Conservation (phyloP, 2,797 vertebrate genomes). For the Dermochelys coriacea region DNA sequence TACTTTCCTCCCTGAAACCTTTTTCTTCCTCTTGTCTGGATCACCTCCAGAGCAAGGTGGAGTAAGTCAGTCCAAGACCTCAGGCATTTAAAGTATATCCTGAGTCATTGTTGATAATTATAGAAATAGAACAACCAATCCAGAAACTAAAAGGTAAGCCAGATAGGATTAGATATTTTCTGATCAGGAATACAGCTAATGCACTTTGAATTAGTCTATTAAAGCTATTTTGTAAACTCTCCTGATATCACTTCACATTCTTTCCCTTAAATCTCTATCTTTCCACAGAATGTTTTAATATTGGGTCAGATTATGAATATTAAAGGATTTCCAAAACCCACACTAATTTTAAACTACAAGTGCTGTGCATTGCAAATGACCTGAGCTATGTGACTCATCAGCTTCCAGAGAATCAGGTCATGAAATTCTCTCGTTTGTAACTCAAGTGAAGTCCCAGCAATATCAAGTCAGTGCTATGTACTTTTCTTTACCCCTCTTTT, state of each 20-base stretch:
- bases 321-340: slow-evolving; percentile 75
- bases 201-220: slow-evolving; percentile 68
- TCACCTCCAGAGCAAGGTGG: neutral
- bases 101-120: slow-evolving; percentile 54
- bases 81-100: neutral
- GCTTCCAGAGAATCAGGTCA: slow-evolving; percentile 57
- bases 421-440: slow-evolving; percentile 42
- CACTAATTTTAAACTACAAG: slow-evolving; percentile 71
- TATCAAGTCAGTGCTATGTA: neutral
- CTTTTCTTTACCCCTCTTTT: neutral
- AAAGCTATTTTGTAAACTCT: slow-evolving; percentile 73
- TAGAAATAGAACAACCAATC: slow-evolving; percentile 41
- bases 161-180: slow-evolving; percentile 46
- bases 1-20: neutral
- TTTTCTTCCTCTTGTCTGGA: neutral
- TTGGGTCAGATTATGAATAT: slow-evolving; percentile 79
- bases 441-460: slow-evolving; percentile 19
- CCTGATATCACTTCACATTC: slow-evolving; percentile 72
- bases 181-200: slow-evolving; percentile 71
- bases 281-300: slow-evolving; percentile 76
- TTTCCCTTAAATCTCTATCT: slow-evolving; percentile 72
- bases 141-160: slow-evolving; percentile 46
- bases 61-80: slow-evolving; percentile 20
- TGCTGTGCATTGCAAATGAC: slow-evolving; percentile 67
- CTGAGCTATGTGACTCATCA: slow-evolving; percentile 55